phyloP scores from a whole-genome alignment of 2,888 invertebrate species.

The Hyles lineata region DNA sequence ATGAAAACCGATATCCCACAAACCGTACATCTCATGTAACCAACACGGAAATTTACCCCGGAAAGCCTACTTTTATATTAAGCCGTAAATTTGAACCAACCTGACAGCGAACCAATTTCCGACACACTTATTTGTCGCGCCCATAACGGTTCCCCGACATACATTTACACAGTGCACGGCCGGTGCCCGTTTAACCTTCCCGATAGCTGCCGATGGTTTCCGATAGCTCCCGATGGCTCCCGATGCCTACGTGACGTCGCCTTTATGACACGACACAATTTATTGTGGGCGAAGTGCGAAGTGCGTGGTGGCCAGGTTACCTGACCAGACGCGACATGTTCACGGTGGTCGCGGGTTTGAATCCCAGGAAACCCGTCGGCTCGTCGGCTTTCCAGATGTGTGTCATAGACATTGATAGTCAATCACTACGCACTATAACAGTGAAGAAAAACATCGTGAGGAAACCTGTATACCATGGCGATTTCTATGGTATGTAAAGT shows the following conservation, averaged over 20 bases:
- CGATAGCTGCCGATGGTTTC: slow-evolving; percentile 49
- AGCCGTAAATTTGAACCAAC: slow-evolving; percentile 70
- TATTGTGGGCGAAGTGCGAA: slow-evolving; percentile 49
- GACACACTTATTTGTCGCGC: slow-evolving; percentile 39
- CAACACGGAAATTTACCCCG: slow-evolving; percentile 55
- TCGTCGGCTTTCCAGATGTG: too few relatives aligned
- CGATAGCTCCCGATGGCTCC: slow-evolving; percentile 43
- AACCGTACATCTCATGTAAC: slow-evolving; percentile 51
- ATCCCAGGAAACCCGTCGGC: too few relatives aligned
- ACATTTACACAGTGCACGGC: slow-evolving; percentile 27
- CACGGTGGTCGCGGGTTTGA: too few relatives aligned
- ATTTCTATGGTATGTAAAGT: too few relatives aligned
- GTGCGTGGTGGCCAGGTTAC: too few relatives aligned
- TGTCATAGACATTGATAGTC: too few relatives aligned
- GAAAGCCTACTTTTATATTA: slow-evolving; percentile 70
- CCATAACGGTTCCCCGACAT: slow-evolving; percentile 29
- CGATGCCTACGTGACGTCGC: slow-evolving; percentile 57
- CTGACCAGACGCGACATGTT: too few relatives aligned
- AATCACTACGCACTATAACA: too few relatives aligned
- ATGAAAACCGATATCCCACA: slow-evolving; percentile 33
- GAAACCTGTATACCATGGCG: too few relatives aligned
- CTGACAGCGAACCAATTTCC: slow-evolving; percentile 64
- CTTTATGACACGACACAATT: slow-evolving; percentile 64
- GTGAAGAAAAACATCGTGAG: too few relatives aligned
- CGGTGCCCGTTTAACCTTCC: slow-evolving; percentile 50